phyloP scores from a whole-genome alignment of 2,888 invertebrate species.

The Drosophila greeni region DNA sequence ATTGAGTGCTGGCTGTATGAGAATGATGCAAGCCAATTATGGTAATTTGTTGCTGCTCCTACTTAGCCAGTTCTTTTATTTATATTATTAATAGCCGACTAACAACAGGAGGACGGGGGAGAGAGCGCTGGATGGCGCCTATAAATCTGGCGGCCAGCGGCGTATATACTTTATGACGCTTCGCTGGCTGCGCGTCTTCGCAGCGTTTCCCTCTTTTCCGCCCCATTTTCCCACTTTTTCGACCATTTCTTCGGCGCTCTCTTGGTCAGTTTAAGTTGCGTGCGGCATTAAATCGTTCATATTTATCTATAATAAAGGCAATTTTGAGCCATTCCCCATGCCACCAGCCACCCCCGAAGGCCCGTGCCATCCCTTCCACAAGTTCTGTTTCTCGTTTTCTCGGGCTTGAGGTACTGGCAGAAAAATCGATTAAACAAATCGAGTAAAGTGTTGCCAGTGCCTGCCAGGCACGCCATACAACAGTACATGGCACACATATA shows the following conservation, averaged over 20 bases:
- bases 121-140: conserved; percentile 39
- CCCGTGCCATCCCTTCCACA: conserved; percentile 10
- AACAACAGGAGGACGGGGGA: not conserved
- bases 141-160: conserved; percentile 65
- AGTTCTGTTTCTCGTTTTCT: conserved; percentile 6
- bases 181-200: conserved; percentile 43
- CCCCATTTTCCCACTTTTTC: conserved; percentile 7
- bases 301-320: conserved; percentile 72
- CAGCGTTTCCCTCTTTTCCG: conserved; percentile 38
- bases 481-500: conserved; percentile 33
- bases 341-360: conserved; percentile 6
- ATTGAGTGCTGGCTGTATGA: conserved; percentile 6
- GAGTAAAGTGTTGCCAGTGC: conserved; percentile 65
- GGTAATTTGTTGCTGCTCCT: conserved; percentile 61
- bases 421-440: conserved; percentile 76
- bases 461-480: conserved; percentile 45
- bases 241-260: conserved; percentile 3
- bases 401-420: conserved; percentile 37
- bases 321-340: conserved; percentile 47
- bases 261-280: conserved; percentile 53
- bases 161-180: conserved; percentile 66
- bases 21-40: conserved; percentile 57
- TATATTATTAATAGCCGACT: conserved; percentile 52
- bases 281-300: conserved; percentile 65
- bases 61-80: conserved; percentile 23